Percentiles rank a stretch among this genome's conserved stretches.
These are phyloP conservation scores for Siniperca scherzeri DNA, from an alignment of 2,797 vertebrate genomes.

Conservation along the genomic window DNA sequence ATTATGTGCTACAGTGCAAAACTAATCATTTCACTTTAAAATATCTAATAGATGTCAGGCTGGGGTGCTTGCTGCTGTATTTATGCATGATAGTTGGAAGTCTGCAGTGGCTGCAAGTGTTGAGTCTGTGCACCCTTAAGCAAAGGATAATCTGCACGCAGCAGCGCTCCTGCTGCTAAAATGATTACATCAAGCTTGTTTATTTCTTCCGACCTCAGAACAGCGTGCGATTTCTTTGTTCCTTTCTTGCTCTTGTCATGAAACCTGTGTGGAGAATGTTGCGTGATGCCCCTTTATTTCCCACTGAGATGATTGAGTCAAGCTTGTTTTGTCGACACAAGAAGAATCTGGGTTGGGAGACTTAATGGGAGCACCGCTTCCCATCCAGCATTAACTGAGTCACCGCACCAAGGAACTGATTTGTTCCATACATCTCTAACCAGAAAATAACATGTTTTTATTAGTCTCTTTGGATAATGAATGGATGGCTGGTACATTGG, in stretches of 20 bases:
- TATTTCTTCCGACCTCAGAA: conserved; percentile 47
- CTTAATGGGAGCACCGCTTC: conserved; percentile 39
- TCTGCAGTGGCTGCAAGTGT: conserved; percentile 15
- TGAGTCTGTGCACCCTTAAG: conserved; percentile 11
- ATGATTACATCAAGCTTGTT: conserved; percentile 51
- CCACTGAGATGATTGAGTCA: conserved; percentile 64
- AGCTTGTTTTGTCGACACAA: conserved; percentile 44
- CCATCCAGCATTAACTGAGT: conserved; percentile 34
- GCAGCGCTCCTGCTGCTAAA: conserved; percentile 45
- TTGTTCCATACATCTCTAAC: conserved; percentile 40
- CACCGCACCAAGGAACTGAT: conserved; percentile 29
- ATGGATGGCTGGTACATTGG: background rate
- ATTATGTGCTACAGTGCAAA: conserved; percentile 16
- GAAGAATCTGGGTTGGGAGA: conserved; percentile 49
- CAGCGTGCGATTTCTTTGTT: conserved; percentile 47
- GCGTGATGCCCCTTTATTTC: conserved; percentile 57
- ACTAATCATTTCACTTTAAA: conserved; percentile 8
- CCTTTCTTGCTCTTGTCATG: conserved; percentile 43
- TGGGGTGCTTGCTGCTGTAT: background rate
- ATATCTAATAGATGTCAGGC: background rate
- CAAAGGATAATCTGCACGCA: conserved; percentile 11
- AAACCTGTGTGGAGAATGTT: conserved; percentile 51
- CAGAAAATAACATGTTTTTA: conserved; percentile 31
- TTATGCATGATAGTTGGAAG: background rate
- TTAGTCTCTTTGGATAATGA: conserved; percentile 32